Conservation (phyloP, 2,888 invertebrate genomes). For the Cheilosia vernalis region DNA sequence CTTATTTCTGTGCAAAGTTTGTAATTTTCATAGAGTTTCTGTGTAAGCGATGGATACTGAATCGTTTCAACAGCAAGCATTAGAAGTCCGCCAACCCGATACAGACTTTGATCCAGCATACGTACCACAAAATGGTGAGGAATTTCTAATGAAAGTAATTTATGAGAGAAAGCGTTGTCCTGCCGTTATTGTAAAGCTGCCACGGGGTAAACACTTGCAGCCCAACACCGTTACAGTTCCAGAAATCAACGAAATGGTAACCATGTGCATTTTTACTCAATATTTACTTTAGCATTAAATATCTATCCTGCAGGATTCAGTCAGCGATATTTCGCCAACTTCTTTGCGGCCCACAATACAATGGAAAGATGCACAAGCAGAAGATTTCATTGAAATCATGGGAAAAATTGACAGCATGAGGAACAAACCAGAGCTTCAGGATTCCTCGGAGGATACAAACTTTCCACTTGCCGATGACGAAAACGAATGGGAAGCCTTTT, state of each 20-base stretch:
- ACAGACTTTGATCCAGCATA: slow-evolving; percentile 80
- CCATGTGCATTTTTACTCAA: not conserved
- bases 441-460: slow-evolving; percentile 74
- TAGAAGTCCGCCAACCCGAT: slow-evolving; percentile 80
- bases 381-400: slow-evolving; percentile 79
- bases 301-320: slow-evolving; percentile 60
- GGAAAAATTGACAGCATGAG: slow-evolving; percentile 69
- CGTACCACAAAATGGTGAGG: slow-evolving; percentile 80
- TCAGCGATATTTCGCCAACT: slow-evolving; percentile 75
- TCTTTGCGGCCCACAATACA: slow-evolving; percentile 80
- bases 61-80: slow-evolving; percentile 81
- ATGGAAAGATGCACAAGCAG: slow-evolving; percentile 80
- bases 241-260: slow-evolving; percentile 69
- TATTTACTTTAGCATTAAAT: not conserved
- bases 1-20: not conserved
- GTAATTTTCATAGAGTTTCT: not conserved
- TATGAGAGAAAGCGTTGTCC: slow-evolving; percentile 82
- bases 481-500: slow-evolving; percentile 79
- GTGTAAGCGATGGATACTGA: slow-evolving; percentile 75
- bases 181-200: slow-evolving; percentile 80
- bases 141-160: slow-evolving; percentile 81
- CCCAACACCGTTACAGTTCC: slow-evolving; percentile 55
- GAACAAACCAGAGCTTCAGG: slow-evolving; percentile 27
- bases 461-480: slow-evolving; percentile 78
- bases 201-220: slow-evolving; percentile 51